A percentile compares a stretch with the other conserved stretches of the same genome.
phyloP scores from a whole-genome alignment of 2,797 vertebrate genomes.

The Zalophus californianus region DNA sequence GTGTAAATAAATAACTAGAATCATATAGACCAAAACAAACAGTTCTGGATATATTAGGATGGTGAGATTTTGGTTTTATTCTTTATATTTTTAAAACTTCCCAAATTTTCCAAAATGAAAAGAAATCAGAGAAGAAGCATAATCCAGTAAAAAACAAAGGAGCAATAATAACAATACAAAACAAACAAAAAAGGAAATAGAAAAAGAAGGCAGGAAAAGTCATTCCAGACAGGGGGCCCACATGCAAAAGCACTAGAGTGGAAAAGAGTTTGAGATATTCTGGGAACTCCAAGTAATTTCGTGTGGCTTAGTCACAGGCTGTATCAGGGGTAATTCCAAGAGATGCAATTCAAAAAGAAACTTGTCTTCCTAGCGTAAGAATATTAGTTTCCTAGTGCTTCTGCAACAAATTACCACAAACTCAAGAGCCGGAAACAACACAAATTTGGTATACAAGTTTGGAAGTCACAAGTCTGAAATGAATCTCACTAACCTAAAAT shows the following conservation, averaged over 20 bases:
- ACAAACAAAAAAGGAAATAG: neutral
- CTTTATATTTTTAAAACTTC: constrained; percentile 7
- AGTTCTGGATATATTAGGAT: neutral
- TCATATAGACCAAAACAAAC: neutral
- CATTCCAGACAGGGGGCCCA: neutral
- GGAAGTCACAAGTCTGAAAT: neutral
- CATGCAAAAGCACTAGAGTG: neutral
- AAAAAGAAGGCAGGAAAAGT: neutral
- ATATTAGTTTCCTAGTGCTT: neutral
- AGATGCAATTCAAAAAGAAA: neutral
- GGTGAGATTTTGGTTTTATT: neutral
- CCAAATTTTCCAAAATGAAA: neutral
- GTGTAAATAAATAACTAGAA: constrained; percentile 33
- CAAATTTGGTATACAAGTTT: neutral
- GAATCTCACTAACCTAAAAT: neutral
- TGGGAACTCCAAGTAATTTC: neutral
- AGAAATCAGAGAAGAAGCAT: neutral
- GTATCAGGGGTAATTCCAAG: neutral
- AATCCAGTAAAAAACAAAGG: neutral
- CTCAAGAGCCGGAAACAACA: neutral
- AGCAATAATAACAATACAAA: neutral
- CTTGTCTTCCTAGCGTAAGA: neutral
- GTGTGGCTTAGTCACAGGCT: neutral
- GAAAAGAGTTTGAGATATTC: neutral
- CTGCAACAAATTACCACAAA: neutral